Evolutionary conservation across 1,140 invertebrate genomes (phyloP).

Genomic region (Hestina assimilis): DNA sequence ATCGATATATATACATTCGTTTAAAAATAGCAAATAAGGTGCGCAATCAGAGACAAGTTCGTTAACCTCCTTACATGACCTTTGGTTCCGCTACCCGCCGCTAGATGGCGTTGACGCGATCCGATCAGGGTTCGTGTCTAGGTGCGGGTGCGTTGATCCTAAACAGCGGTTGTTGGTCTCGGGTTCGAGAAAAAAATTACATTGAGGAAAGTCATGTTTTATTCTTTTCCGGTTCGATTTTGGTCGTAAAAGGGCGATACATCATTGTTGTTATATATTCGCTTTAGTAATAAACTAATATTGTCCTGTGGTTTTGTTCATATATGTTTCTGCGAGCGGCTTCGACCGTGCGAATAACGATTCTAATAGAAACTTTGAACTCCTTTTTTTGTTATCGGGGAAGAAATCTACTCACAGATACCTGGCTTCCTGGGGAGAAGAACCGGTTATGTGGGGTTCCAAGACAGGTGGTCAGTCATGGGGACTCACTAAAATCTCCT

Average conservation of each 20-base stretch:
- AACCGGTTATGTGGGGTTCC: too few species aligned
- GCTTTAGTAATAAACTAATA: not conserved
- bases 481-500: too few species aligned
- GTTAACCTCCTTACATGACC: constrained; percentile 49
- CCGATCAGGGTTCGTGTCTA: constrained; percentile 32
- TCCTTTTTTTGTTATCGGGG: too few species aligned
- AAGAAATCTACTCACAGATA: too few species aligned
- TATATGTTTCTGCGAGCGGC: too few species aligned
- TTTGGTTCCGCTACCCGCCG: constrained; percentile 45
- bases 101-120: constrained; percentile 45
- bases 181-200: constrained; percentile 41
- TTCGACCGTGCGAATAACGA: too few species aligned
- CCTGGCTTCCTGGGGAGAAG: too few species aligned
- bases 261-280: not conserved
- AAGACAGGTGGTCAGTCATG: too few species aligned
- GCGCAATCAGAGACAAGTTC: constrained; percentile 34
- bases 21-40: constrained; percentile 40
- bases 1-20: constrained; percentile 19
- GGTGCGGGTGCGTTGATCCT: constrained; percentile 45
- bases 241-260: not conserved
- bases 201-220: constrained; percentile 41
- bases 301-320: too few species aligned
- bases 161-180: constrained; percentile 40
- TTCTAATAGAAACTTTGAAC: too few species aligned
- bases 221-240: constrained; percentile 28